A percentile compares a stretch with the other conserved stretches of the same genome.
Evolutionary conservation across 2,113 vertebrate genomes (phyloP).

Genomic region (Elachura formosa): DNA sequence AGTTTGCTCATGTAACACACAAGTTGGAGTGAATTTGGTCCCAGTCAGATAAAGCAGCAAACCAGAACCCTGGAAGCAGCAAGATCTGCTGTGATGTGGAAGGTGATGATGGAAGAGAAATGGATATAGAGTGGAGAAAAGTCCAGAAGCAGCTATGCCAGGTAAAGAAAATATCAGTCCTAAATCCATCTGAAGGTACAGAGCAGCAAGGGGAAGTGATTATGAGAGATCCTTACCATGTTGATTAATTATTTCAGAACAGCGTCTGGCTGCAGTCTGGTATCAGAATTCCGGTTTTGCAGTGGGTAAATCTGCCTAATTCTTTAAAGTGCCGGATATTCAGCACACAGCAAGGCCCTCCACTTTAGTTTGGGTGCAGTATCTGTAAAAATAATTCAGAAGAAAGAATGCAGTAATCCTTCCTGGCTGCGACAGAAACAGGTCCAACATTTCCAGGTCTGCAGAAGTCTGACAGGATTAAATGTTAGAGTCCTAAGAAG

Average conservation of each 20-base stretch:
- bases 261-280: not conserved
- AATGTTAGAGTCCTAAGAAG: not conserved
- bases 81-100: not conserved
- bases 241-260: not conserved
- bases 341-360: not conserved
- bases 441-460: not conserved
- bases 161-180: not conserved
- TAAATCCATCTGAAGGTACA: not conserved
- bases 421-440: not conserved
- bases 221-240: not conserved
- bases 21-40: not conserved
- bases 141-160: not conserved
- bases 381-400: not conserved
- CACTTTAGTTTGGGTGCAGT: not conserved
- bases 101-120: not conserved
- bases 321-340: not conserved
- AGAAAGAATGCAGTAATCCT: not conserved
- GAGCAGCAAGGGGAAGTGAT: not conserved
- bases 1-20: not conserved
- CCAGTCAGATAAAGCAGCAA: not conserved
- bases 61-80: not conserved
- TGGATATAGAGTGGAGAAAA: not conserved
- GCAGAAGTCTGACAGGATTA: not conserved
- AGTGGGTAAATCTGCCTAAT: not conserved
- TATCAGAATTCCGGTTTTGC: not conserved